Base-by-base conservation (phyloP, 2,888 invertebrate species). In the Bhutanitis thaidina region DNA sequence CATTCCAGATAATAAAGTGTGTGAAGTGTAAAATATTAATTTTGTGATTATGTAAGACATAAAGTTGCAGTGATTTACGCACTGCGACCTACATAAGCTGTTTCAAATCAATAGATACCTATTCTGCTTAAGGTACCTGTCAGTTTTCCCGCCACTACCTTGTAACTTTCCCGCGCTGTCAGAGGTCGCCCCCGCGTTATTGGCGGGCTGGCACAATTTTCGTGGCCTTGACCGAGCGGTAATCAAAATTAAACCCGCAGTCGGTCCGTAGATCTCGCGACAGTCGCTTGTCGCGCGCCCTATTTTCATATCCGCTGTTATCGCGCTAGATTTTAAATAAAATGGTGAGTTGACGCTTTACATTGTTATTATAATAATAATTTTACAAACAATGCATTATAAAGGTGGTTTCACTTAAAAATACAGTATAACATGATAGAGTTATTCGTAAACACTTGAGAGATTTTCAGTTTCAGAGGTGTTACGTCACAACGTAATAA, bases 131-230 rank as follows among this genome's bases (percentile, higher is more conserved):
- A 12, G 7, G 34, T 12, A 48, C 25, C 40, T 48, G 39, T 59
- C 49, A 53, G 43, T 53, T 50, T 58, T 59, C 59, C 56, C 60
- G 61, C 63, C 58, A 45, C 43, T 35, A 49, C 44, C 29, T 54
- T 53, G 53, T 54, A 55, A 54, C 25, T 78, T 85, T 82, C 81
- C 83, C 84, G 83, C 85, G 80, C 78, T 78, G 62, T 70, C 71
- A 67, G 64, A 68, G 65, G 69, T 70, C 69, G 62, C 60, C 62
- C 60, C 64, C 61, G 66, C 72, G 70, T 69, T 71, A 69, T 65
- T 67, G 70, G 69, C 65, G 62, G 72, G 57, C 71, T 87, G 88
- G 82, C 87, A 85, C 80, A 80, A 71, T 88, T 86, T 79, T 71
- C 74, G 51, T 61, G 82, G 56, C 87, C 87, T 88, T 86, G 89